Conservation (phyloP, 2,113 vertebrate genomes). For the Pedionomus torquatus region DNA sequence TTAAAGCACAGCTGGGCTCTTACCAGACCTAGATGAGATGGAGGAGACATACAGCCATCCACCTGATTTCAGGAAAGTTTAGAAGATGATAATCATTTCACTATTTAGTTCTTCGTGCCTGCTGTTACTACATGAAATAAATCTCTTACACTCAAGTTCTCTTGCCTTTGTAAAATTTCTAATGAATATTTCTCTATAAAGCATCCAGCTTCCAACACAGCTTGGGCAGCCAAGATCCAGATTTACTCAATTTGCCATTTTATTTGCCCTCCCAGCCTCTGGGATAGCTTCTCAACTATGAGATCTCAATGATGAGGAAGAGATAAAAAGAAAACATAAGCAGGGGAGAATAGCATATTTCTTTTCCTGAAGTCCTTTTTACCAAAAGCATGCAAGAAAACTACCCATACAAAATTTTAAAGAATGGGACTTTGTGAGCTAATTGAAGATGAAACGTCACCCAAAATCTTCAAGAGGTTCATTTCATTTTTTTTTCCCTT, state of each 20-base stretch:
- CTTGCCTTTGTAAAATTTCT: not conserved
- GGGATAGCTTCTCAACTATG: not conserved
- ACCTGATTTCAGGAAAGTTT: not conserved
- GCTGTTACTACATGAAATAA: not conserved
- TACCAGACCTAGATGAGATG: not conserved
- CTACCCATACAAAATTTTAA: not conserved
- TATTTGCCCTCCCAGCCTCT: not conserved
- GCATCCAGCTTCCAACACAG: accelerated
- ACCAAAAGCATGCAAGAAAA: not conserved
- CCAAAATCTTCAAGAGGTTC: not conserved
- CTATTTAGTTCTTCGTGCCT: not conserved
- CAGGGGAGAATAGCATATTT: not conserved
- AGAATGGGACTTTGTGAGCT: not conserved
- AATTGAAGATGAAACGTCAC: not conserved
- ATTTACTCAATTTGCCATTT: not conserved
- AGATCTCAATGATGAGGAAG: not conserved
- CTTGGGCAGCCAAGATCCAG: not conserved
- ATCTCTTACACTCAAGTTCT: not conserved
- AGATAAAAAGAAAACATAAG: not conserved
- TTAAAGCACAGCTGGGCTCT: not conserved
- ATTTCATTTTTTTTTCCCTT: not conserved
- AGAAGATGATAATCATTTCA: not conserved
- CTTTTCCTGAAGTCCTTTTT: not conserved
- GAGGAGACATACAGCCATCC: not conserved
- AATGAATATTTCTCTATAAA: not conserved